These are phyloP conservation scores for Aurelia aurita DNA, from an alignment of 30 jellyfish, hydroid and myxozoan genomes.

Conservation along the genomic window DNA sequence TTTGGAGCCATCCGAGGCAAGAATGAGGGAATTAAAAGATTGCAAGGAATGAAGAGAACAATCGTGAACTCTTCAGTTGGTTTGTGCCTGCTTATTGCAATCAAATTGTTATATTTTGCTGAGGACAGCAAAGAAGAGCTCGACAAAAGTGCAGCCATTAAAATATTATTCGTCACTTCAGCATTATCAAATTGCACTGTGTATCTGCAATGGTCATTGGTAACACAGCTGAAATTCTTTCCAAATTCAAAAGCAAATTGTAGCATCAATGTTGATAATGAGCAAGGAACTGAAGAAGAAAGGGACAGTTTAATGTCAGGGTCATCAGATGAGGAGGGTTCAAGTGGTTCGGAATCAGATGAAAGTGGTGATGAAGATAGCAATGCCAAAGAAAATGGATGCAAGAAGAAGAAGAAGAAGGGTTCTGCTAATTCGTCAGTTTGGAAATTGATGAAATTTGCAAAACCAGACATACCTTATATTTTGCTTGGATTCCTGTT, in stretches of 20 bases:
- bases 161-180: slow-evolving; percentile 55
- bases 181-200: slow-evolving; percentile 37
- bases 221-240: slow-evolving; percentile 8
- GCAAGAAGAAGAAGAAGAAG: slow-evolving; percentile 11
- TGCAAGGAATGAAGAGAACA: slow-evolving; percentile 19
- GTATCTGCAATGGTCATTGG: slow-evolving; percentile 53
- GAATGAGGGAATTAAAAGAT: slow-evolving; percentile 33
- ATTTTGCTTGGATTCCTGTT: slow-evolving; percentile 67
- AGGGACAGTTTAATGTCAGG: slow-evolving; percentile 37
- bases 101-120: slow-evolving; percentile 75
- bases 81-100: slow-evolving; percentile 42
- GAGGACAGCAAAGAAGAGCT: slow-evolving; percentile 75
- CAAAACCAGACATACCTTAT: slow-evolving; percentile 71
- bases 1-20: slow-evolving; percentile 48
- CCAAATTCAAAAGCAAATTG: neutral
- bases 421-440: slow-evolving; percentile 37
- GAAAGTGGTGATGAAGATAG: slow-evolving; percentile 26
- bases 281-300: slow-evolving; percentile 34
- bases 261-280: neutral
- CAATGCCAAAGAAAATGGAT: slow-evolving; percentile 9
- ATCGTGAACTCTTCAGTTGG: slow-evolving; percentile 38
- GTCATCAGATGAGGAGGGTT: slow-evolving; percentile 13
- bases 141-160: slow-evolving; percentile 26
- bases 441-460: slow-evolving; percentile 58
- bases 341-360: slow-evolving; percentile 9